Evolutionary conservation across 2,113 vertebrate species (phyloP), one percentile per base, ranked within the genome.

Genomic region (Tretioscincus oriximinensis): DNA sequence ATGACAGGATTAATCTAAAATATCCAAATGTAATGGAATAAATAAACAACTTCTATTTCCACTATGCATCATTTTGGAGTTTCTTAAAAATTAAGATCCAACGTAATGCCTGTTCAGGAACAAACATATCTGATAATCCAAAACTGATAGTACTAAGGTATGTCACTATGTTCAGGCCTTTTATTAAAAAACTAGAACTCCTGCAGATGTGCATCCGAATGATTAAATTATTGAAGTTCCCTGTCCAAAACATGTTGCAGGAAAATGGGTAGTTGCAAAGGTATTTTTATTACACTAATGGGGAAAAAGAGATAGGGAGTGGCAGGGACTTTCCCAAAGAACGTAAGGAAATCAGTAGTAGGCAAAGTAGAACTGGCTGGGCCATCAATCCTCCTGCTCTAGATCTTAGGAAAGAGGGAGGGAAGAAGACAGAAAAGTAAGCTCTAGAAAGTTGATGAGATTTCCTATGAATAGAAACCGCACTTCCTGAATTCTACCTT

Each of bases 401-500:
- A 7, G n/a, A 14, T 75, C 31, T 26, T 21, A 58, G 8, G 22
- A 2, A 11, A 8, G 49, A 3, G 26, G 35, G 21, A 29, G 68
- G 79, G 49, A 76, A 26, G 73, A 63, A 71, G 66, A 18, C 16
- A 67, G 67, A 72, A 77, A 4, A 69, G 16, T 2, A 58, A 29
- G 47, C 45, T 4, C 45, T 72, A 45, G n/a, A 72, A 47, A 18
- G 84, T 85, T 87, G 83, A 93, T 92, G 92, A 90, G 92, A 92
- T 88, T 89, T 86, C 92, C 49, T 51, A 18, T 58, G 54, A 58
- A 58, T 14, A 58, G 54, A 58, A 58, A 18, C 12, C 54, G 18
- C 54, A 93, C 94, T 93, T 94, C 91, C 87, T 81, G 77, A 82
- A 85, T 87, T 87, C 73, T 73, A 47, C 41, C 47, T 58, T 67